phyloP scores from a whole-genome alignment of 30 jellyfish, hydroid and myxozoan species.

The Aurelia aurita region DNA sequence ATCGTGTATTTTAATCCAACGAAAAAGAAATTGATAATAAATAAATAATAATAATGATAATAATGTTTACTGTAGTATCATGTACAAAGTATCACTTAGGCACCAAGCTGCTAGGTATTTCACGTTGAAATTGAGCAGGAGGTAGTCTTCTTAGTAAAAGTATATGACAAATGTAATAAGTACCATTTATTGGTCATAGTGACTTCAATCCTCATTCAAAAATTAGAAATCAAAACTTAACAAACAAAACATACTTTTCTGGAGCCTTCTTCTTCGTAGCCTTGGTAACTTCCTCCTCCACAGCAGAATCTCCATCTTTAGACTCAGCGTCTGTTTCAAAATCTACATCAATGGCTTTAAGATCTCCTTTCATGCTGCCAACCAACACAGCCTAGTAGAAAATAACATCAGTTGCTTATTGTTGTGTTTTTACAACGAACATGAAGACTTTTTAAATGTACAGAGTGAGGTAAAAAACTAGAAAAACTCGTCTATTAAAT shows the following conservation, averaged over 20 bases:
- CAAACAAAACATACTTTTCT: constrained; percentile 26
- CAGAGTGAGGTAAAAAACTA: too few species aligned
- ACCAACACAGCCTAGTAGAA: constrained; percentile 64
- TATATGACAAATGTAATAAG: neutral
- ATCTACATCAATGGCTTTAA: constrained; percentile 91
- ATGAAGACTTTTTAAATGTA: too few species aligned
- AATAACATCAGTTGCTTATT: neutral
- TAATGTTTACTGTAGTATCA: too few species aligned
- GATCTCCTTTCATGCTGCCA: constrained; percentile 94
- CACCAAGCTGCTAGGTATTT: too few species aligned
- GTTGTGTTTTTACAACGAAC: neutral
- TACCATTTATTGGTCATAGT: neutral
- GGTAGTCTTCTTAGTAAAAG: too few species aligned
- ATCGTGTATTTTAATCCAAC: neutral
- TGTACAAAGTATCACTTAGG: too few species aligned
- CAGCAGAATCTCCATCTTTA: constrained; percentile 52
- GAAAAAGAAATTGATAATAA: neutral
- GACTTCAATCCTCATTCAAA: too few species aligned
- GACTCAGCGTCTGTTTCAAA: constrained; percentile 50
- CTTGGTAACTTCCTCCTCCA: constrained; percentile 32
- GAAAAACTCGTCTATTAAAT: too few species aligned
- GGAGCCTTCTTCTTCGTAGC: constrained; percentile 32
- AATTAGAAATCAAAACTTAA: too few species aligned
- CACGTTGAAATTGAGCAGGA: too few species aligned
- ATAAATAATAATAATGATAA: too few species aligned